Conservation (phyloP, 2,113 vertebrate genomes). For the Austrofundulus limnaeus region DNA sequence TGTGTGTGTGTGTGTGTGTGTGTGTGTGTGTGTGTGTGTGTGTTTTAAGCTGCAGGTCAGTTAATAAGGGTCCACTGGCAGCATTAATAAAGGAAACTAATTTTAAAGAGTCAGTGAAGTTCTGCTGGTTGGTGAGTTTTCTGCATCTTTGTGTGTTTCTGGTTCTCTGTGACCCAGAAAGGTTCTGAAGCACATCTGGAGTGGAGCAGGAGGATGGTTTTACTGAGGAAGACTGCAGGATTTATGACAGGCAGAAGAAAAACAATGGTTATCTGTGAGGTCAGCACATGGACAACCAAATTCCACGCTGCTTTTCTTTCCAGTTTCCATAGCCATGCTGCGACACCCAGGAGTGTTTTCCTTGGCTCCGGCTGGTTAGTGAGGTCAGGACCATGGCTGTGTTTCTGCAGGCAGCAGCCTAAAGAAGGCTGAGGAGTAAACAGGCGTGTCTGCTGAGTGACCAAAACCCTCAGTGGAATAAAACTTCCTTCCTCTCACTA, state of each 20-base stretch:
- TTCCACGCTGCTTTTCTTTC: slow-evolving; percentile 29
- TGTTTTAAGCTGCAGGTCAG: no score
- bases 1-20: no score
- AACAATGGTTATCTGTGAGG: slow-evolving; percentile 22
- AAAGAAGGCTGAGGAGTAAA: slow-evolving; percentile 29
- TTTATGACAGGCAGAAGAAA: slow-evolving; percentile 60
- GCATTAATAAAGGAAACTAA: slow-evolving; percentile 2
- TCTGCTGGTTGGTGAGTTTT: slow-evolving; percentile 1
- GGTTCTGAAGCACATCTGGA: slow-evolving; percentile 69
- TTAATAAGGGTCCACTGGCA: no score
- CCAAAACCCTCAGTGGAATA: slow-evolving; percentile 20
- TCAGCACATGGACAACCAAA: slow-evolving; percentile 17
- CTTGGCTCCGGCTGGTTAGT: slow-evolving; percentile 13
- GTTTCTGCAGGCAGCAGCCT: slow-evolving; percentile 30
- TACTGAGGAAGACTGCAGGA: slow-evolving; percentile 39
- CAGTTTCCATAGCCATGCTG: not conserved
- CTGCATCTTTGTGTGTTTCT: slow-evolving; percentile 10
- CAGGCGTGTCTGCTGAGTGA: slow-evolving; percentile 34
- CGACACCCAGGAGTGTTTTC: slow-evolving; percentile 35
- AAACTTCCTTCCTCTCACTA: slow-evolving; percentile 59
- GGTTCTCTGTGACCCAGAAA: slow-evolving; percentile 48
- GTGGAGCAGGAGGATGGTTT: slow-evolving; percentile 31
- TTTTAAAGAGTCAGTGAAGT: slow-evolving; percentile 15
- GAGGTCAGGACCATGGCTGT: slow-evolving; percentile 49
- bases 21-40: no score